Conservation (phyloP, 2,797 vertebrate genomes). For the Leucoraja ocellata region DNA sequence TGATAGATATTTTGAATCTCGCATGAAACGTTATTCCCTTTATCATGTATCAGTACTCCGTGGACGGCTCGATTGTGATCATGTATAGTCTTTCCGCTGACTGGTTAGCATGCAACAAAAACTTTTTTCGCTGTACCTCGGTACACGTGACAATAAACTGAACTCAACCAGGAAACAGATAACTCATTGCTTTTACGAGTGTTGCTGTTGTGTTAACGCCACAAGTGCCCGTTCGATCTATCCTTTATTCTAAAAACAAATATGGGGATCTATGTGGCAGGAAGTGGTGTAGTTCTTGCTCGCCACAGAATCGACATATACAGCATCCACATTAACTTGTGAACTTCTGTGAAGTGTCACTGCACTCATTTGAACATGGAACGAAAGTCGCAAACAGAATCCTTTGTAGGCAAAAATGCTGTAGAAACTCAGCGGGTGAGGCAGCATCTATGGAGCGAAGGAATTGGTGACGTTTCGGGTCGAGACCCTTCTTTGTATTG, state of each 20-base stretch:
- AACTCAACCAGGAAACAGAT: not conserved
- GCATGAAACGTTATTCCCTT: no score
- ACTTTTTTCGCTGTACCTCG: no score
- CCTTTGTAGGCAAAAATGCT: not conserved
- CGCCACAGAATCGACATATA: not conserved
- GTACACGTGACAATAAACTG: no score
- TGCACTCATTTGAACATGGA: slow-evolving; percentile 25
- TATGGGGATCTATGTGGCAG: not conserved
- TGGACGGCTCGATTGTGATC: no score
- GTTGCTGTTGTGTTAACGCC: not conserved
- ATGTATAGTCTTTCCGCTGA: no score
- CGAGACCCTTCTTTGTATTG: no score
- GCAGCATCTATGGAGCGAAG: no score
- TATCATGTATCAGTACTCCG: no score
- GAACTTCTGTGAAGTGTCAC: not conserved
- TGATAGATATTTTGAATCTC: not conserved
- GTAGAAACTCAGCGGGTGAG: no score
- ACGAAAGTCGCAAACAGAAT: slow-evolving; percentile 25
- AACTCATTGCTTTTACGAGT: not conserved
- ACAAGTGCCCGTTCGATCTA: not conserved
- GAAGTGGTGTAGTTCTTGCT: not conserved
- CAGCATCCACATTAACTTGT: not conserved
- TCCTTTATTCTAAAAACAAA: not conserved
- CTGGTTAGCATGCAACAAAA: no score
- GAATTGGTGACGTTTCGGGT: no score